These are phyloP conservation scores for Rhinella marina DNA, from an alignment of 2,797 vertebrate species.

Conservation along the genomic window DNA sequence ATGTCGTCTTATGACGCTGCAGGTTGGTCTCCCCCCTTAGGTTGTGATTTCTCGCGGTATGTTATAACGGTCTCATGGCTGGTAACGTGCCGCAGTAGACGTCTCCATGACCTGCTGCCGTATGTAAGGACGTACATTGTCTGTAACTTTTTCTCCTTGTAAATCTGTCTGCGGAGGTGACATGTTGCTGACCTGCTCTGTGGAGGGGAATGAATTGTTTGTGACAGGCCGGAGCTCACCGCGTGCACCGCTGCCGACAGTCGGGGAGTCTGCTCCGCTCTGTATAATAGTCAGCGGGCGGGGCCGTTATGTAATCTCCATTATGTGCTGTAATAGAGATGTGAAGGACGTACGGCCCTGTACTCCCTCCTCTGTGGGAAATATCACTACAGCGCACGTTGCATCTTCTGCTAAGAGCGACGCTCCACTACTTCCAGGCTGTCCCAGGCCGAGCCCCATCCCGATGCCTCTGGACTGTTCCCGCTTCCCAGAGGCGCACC, in stretches of 20 bases:
- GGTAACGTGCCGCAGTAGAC: neutral
- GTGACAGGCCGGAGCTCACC: conserved; percentile 37
- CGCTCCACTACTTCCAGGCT: too few species aligned
- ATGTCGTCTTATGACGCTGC: too few species aligned
- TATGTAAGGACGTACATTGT: neutral
- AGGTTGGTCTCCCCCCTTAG: too few species aligned
- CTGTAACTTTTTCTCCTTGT: neutral
- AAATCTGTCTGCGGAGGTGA: neutral
- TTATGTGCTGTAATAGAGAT: too few species aligned
- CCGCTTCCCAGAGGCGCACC: too few species aligned
- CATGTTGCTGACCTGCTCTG: conserved; percentile 32
- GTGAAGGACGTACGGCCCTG: too few species aligned
- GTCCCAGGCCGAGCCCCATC: too few species aligned
- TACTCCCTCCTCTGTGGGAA: too few species aligned
- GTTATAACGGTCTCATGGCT: neutral
- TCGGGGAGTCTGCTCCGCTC: neutral
- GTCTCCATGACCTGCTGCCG: neutral
- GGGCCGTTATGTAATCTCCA: neutral
- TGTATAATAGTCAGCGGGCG: neutral
- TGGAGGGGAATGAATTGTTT: conserved; percentile 22
- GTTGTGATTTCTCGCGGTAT: neutral
- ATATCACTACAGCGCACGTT: too few species aligned
- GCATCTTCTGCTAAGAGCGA: too few species aligned
- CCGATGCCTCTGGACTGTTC: too few species aligned
- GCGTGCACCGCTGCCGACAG: neutral